Evolutionary conservation across 2,113 vertebrate species (phyloP), one percentile per base, ranked within the genome.

Genomic region (Chrysemys picta): DNA sequence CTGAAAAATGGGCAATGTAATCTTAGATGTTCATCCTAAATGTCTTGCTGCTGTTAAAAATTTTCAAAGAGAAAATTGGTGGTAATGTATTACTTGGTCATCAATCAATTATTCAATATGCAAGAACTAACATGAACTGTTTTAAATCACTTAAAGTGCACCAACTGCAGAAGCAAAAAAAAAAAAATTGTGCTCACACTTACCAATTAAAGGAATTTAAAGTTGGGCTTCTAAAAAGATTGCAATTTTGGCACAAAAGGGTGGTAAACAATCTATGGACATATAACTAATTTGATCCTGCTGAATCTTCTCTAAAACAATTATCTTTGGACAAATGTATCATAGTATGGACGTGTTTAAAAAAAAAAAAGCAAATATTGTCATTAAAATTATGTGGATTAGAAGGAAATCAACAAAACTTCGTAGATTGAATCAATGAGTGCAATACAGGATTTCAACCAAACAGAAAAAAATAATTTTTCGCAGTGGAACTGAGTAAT

Each of bases 1-100:
- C 12, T 83, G 52, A 87, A 87, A 96, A 91, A 57, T 12, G 79
- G 19, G 59, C 79, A 59, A 1, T 1, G 1, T 47, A 49, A 89
- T 59, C 92, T 80, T 29, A 84, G 75, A 35, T 12, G 53, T 4
- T 5, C 3, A 75, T 3, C 5, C 35, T 50, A 10, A 53, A 81
- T 82, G 86, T 83, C 4, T 52, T 8, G 4, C 50, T 75, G 21
- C 4, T 42, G 22, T 90, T 52, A 75, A 75, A 42, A 38, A 10
- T 35, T 42, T 82, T 54, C 50, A 54, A 22, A 84, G 29, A 90
- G 2, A 35, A 69, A 89, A 89, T 10, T 75, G 9, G 45, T 54
- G 78, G 84, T 69, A 96, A 83, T 38, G 8, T 72, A 72, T 57
- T 2, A 83, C 24, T 85, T 85, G 5, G 92, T 80, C 85, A 81